These are phyloP conservation scores for Zaprionus davidi DNA, from an alignment of 1,140 invertebrate species.

Conservation along the genomic window DNA sequence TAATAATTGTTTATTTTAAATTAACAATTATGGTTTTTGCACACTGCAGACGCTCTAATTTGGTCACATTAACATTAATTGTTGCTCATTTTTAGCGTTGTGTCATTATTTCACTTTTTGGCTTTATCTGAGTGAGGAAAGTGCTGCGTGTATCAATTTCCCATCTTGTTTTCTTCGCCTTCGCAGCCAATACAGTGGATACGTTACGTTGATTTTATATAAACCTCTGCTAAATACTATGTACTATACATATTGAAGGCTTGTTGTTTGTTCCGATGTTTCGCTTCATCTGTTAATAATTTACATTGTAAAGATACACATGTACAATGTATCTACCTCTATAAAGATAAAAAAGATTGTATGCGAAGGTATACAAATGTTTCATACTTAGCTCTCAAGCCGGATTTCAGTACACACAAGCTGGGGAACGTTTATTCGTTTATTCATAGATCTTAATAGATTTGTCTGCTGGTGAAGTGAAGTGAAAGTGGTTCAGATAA, in stretches of 20 bases:
- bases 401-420: slow-evolving; percentile 31
- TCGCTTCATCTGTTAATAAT: neutral
- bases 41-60: slow-evolving; percentile 42
- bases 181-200: neutral
- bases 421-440: slow-evolving; percentile 41
- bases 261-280: neutral
- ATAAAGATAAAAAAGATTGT: neutral
- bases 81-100: slow-evolving; percentile 31
- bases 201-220: neutral
- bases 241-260: neutral
- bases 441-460: slow-evolving; percentile 62
- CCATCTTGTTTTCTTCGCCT: slow-evolving; percentile 31
- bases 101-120: slow-evolving; percentile 39
- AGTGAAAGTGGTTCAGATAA: slow-evolving; percentile 64
- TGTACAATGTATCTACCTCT: neutral
- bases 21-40: slow-evolving; percentile 29
- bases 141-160: slow-evolving; percentile 34
- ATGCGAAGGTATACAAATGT: neutral
- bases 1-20: slow-evolving; percentile 18
- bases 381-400: slow-evolving; percentile 12
- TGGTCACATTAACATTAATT: slow-evolving; percentile 52
- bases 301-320: neutral
- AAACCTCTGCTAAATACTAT: neutral
- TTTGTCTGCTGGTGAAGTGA: slow-evolving; percentile 51
- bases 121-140: slow-evolving; percentile 22